Percentiles rank a stretch among this genome's conserved stretches.
These are phyloP conservation scores for Delichon dasypus DNA, from an alignment of 2,797 vertebrate species.

Conservation along the genomic window DNA sequence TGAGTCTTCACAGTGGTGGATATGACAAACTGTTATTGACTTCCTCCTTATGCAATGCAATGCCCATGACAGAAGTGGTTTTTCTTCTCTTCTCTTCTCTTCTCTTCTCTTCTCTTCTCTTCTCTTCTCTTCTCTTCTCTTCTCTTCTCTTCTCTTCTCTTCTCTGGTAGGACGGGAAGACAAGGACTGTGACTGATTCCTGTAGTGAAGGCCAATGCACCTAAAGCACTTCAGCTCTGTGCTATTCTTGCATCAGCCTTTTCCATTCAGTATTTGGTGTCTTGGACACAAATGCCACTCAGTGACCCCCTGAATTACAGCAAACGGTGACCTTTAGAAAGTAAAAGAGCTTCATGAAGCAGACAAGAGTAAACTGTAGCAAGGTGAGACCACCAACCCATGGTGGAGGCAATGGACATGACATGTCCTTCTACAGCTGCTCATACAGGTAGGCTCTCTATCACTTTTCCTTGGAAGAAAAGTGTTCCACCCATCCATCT, in stretches of 20 bases:
- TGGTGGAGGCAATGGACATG: not conserved
- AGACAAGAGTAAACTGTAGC: not conserved
- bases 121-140: not conserved
- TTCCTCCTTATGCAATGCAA: not conserved
- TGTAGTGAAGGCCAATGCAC: not conserved
- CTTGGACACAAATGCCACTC: fast-evolving
- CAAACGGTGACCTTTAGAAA: not conserved
- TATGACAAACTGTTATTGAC: not conserved
- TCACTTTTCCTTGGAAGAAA: not conserved
- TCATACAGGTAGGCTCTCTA: not conserved
- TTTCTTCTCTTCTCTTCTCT: not conserved
- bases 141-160: not conserved
- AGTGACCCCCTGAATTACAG: not conserved
- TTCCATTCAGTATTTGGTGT: not conserved
- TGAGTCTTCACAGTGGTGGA: not conserved
- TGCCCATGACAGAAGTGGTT: not conserved
- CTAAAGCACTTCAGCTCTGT: not conserved
- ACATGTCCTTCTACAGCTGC: not conserved
- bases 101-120: not conserved
- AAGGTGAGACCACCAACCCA: not conserved
- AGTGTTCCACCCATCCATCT: fast-evolving
- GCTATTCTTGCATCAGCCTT: not conserved
- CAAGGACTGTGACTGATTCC: not conserved
- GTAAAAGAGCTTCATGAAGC: not conserved
- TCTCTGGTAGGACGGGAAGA: not conserved